These are phyloP conservation scores for Styela clava DNA, from an alignment of 23 tunicate species.

Conservation along the genomic window DNA sequence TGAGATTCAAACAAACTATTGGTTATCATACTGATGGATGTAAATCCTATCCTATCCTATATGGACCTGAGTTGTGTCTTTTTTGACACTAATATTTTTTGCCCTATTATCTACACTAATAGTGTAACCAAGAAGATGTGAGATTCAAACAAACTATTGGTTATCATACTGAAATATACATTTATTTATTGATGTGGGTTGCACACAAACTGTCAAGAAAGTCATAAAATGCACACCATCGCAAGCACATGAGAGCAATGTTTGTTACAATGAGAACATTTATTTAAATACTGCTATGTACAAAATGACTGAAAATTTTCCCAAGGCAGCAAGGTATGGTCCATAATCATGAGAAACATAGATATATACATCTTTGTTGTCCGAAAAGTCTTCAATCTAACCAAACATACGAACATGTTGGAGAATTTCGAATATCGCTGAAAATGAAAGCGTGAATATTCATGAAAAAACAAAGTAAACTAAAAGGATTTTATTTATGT, in stretches of 20 bases:
- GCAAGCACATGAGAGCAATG: background rate
- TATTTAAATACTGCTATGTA: background rate
- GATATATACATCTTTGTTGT: background rate
- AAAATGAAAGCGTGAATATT: background rate
- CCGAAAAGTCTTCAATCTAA: background rate
- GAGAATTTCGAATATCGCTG: slow-evolving; percentile 25
- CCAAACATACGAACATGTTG: slow-evolving; percentile 23
- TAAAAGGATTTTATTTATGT: background rate
- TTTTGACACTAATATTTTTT: too few relatives aligned
- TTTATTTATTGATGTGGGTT: background rate
- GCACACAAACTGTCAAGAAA: background rate
- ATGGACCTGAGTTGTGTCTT: too few relatives aligned
- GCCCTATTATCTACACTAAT: too few relatives aligned
- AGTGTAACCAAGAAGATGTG: too few relatives aligned
- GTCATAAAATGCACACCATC: background rate
- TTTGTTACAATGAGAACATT: background rate
- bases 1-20: too few relatives aligned
- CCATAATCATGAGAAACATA: background rate
- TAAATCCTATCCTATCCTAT: too few relatives aligned
- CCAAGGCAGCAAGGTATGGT: background rate
- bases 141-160: too few relatives aligned
- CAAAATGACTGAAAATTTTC: background rate
- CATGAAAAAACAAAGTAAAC: background rate
- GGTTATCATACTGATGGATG: too few relatives aligned
- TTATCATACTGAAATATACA: background rate